Percentiles rank a stretch among this genome's conserved stretches.
Conservation (phyloP, 1,140 invertebrate genomes). For the Habropoda laboriosa region DNA sequence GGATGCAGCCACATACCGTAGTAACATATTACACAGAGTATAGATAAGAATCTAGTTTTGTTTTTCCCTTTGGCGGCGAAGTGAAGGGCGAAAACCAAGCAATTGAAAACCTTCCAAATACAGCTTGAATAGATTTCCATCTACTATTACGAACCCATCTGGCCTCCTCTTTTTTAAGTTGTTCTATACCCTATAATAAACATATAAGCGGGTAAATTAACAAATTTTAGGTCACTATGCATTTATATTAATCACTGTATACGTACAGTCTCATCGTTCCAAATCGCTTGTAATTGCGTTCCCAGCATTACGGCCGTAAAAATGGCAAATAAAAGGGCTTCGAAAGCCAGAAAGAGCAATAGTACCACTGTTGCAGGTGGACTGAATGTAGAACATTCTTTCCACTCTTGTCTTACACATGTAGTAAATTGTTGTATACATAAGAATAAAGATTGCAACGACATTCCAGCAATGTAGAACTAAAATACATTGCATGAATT, state of each 20-base stretch:
- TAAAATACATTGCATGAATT: slow-evolving; percentile 82
- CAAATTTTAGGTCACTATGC: not conserved
- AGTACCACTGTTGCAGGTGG: slow-evolving; percentile 98
- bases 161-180: slow-evolving; percentile 96
- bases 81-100: slow-evolving; percentile 98
- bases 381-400: slow-evolving; percentile 95
- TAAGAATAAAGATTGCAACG: slow-evolving; percentile 95
- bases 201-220: slow-evolving; percentile 23
- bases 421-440: slow-evolving; percentile 96
- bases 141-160: slow-evolving; percentile 94
- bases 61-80: slow-evolving; percentile 87
- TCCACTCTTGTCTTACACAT: slow-evolving; percentile 97
- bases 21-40: slow-evolving; percentile 86
- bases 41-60: slow-evolving; percentile 88
- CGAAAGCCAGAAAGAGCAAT: slow-evolving; percentile 97
- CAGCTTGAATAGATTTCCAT: slow-evolving; percentile 96
- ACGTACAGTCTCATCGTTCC: slow-evolving; percentile 98
- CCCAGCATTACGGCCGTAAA: slow-evolving; percentile 99
- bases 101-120: slow-evolving; percentile 96
- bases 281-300: slow-evolving; percentile 98
- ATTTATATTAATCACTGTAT: not conserved
- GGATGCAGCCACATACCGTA: slow-evolving; percentile 34
- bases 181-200: slow-evolving; percentile 92
- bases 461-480: slow-evolving; percentile 99
- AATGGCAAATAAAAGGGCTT: slow-evolving; percentile 98